Evolutionary conservation across 2,797 vertebrate genomes (phyloP).

Genomic region (Gymnoscopelus braueri): DNA sequence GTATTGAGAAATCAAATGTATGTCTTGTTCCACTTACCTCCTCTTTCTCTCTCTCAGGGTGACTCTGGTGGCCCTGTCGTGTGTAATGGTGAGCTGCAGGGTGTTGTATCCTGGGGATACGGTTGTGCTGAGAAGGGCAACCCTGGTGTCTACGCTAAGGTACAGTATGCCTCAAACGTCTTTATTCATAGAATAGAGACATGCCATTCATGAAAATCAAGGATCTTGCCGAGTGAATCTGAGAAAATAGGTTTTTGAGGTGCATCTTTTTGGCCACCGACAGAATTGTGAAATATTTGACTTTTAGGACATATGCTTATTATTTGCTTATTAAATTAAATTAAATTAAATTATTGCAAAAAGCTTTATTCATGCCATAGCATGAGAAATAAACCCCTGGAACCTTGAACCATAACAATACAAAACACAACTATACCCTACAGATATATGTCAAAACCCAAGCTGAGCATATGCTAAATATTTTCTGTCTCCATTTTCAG

Average conservation of each 20-base stretch:
- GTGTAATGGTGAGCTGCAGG: conserved; percentile 81
- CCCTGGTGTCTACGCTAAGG: conserved; percentile 83
- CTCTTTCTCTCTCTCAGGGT: conserved; percentile 62
- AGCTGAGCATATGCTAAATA: background rate
- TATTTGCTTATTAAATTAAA: too few relatives aligned
- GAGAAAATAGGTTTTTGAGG: too few relatives aligned
- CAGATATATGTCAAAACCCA: background rate
- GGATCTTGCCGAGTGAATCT: too few relatives aligned
- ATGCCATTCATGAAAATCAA: too few relatives aligned
- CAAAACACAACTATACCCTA: background rate
- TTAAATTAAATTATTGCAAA: too few relatives aligned
- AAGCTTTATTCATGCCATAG: too few relatives aligned
- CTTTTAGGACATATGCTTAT: too few relatives aligned
- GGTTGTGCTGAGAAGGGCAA: conserved; percentile 74
- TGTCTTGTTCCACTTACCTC: background rate
- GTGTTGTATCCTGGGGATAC: conserved; percentile 84
- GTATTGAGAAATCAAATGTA: background rate
- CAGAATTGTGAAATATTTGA: too few relatives aligned
- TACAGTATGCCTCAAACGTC: too few relatives aligned
- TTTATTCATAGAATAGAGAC: too few relatives aligned
- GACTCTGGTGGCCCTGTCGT: conserved; percentile 86
- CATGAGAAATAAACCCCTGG: too few relatives aligned
- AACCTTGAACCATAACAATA: background rate
- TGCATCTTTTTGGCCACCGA: too few relatives aligned
- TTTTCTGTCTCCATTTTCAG: conserved; percentile 29